Base-by-base conservation (phyloP, 2,113 vertebrate genomes). In the Hydropotes inermis region DNA sequence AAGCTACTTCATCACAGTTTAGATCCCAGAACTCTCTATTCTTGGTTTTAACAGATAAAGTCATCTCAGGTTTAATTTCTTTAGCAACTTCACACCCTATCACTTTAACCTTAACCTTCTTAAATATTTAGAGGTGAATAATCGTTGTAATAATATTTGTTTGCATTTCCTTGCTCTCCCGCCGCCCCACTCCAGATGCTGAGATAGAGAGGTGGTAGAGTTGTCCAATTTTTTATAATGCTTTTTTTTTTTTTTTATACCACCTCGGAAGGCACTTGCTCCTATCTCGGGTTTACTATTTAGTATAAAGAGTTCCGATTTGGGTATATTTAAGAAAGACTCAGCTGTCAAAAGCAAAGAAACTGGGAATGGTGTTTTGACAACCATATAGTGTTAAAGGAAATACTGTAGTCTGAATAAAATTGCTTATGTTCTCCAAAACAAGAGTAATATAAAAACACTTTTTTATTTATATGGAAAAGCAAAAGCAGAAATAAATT, bases 281-380 rank as follows among this genome's bases (percentile, higher is more conserved):
- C 98, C 95, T 97, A 55, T 98, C 98, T 99, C 97, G 98, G 98
- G 98, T 98, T 98, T 98, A 98, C 98, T 99, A 98, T 99, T 99
- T 99, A 99, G 98, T 96, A 88, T 97, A 98, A 98, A 99, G 98
- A 98, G 99, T 99, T 99, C 99, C 97, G 99, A 99, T 98, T 99
- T 99, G 98, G 98, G 98, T 99, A 98, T 99, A 99, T 99, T 99
- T 99, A 99, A 99, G 98, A 99, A 99, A 98, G 98, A 98, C 98
- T 99, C 98, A 99, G 99, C 99, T 99, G 99, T 99, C 99, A 99
- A 99, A 99, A 98, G 98, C 98, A 98, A 98, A 98, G 98, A 99
- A 98, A 99, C 99, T 98, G 98, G 98, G 99, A 98, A 99, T 98
- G 99, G 99, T 99, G 99, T 99, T 99, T 99, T 99, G 99, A 99